phyloP scores from a whole-genome alignment of 37 sponge, comb jelly and placozoan species.

The Chondrilla cf. caribensis region DNA sequence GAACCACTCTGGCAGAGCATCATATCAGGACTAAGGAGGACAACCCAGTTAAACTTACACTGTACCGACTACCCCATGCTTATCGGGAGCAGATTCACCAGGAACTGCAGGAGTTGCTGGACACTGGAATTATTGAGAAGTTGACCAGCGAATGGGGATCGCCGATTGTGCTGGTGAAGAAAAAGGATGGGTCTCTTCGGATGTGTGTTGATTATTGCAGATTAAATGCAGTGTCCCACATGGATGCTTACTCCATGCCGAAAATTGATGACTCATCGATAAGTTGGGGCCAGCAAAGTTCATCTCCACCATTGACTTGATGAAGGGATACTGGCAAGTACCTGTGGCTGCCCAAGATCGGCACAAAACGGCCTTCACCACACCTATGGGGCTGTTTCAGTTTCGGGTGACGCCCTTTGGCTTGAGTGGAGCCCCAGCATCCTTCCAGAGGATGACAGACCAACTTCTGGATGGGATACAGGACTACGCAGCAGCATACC shows the following conservation, averaged over 20 bases:
- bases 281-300: conserved; percentile 31
- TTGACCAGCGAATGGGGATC: conserved; percentile 41
- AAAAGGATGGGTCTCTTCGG: conserved; percentile 45
- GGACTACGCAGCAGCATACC: conserved; percentile 34
- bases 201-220: conserved; percentile 44
- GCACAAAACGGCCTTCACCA: conserved; percentile 38
- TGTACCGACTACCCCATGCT: conserved; percentile 36
- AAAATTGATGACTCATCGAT: conserved; percentile 46
- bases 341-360: no score
- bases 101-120: conserved; percentile 33
- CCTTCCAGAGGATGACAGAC: conserved; percentile 62
- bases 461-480: conserved; percentile 6
- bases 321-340: conserved; percentile 52
- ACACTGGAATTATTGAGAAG: conserved; percentile 37
- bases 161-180: conserved; percentile 54
- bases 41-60: conserved; percentile 26
- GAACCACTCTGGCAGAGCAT: conserved; percentile 26
- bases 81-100: conserved; percentile 29
- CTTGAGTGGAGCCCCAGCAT: conserved; percentile 46
- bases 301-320: conserved; percentile 45
- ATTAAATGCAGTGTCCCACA: conserved; percentile 27
- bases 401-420: conserved; percentile 53
- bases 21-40: conserved; percentile 20
- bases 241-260: conserved; percentile 54
- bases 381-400: conserved; percentile 33